A percentile compares a stretch with the other conserved stretches of the same genome.
Evolutionary conservation across 2,797 vertebrate genomes (phyloP).

Genomic region (Carduelis carduelis): DNA sequence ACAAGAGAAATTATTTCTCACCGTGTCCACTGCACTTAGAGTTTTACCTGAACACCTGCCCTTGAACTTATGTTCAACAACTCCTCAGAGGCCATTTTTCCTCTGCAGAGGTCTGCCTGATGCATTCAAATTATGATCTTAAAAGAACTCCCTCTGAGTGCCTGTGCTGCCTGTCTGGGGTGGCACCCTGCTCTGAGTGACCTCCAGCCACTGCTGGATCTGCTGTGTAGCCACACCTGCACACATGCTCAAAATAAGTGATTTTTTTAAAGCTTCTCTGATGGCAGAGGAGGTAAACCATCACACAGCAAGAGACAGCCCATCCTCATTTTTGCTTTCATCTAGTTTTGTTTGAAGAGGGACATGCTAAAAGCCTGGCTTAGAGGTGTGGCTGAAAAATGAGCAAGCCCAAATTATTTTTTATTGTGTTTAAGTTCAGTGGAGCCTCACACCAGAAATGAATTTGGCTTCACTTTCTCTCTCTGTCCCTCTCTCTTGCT

Average conservation of each 20-base stretch:
- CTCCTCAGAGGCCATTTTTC: neutral
- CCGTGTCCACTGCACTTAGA: neutral
- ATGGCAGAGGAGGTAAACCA: neutral
- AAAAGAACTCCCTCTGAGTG: neutral
- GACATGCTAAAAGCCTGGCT: neutral
- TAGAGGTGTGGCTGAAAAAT: neutral
- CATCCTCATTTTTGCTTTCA: neutral
- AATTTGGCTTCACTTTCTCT: neutral
- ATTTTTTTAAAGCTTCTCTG: neutral
- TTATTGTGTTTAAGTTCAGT: neutral
- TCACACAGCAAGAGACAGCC: neutral
- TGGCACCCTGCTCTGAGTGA: neutral
- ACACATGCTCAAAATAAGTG: fast-evolving
- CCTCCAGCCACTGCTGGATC: neutral
- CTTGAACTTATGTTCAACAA: neutral
- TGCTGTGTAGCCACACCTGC: neutral
- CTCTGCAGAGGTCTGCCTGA: neutral
- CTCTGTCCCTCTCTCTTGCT: neutral
- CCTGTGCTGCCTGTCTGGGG: too few species aligned
- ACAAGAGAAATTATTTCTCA: neutral
- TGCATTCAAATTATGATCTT: neutral
- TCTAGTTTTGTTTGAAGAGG: neutral
- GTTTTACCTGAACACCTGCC: neutral
- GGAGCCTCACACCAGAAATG: neutral
- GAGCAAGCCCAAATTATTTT: neutral